Base-by-base conservation (phyloP, 2,888 invertebrate genomes). In the Baccha elongata region DNA sequence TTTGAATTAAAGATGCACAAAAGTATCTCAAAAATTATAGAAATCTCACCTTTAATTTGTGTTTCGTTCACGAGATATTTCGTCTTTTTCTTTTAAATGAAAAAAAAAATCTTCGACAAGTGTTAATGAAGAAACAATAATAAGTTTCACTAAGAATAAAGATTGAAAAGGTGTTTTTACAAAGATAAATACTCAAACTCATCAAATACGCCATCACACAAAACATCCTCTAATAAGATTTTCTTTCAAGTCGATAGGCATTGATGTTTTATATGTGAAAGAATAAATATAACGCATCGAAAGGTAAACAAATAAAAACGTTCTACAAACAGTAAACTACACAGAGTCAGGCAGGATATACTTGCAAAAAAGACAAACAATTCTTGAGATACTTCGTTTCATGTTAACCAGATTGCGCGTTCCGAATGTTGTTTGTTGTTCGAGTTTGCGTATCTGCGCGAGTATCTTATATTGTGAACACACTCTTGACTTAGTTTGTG, bases 401-500 rank as follows among this genome's bases (percentile, higher is more conserved):
- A 40, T 74, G 79, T 71, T 64, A 68, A 75, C n/a, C 71, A 78
- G 67, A 81, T 76, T 52, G 60, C 60, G 68, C 64, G 68, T 69
- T 69, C 29, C 64, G 50, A 64, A 71, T 68, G 58, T 52, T 60
- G 19, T 5, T 58, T 13, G 62, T 29, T 42, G 23, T 53, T 37
- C 26, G 23, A 15, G 21, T 32, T 46, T 37, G 29, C 35, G 37
- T 58, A 58, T 23, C 21, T 21, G 8, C 32, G 10, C n/a, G 52
- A n/a, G 53, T 40, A 64, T 58, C 42, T 10, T 11, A 13, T 32
- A 42, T 71, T 75, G 65, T 44, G 64, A 72, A 78, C 65, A 69
- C 11, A 40, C 58, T 58, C 68, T 58, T 44, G 44, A 13, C 60
- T 52, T 35, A 37, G 58, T 19, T 53, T n/a, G n/a, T n/a, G n/a